Conservation (phyloP, 30 jellyfish, hydroid and myxozoan species). For the Aurelia aurita region DNA sequence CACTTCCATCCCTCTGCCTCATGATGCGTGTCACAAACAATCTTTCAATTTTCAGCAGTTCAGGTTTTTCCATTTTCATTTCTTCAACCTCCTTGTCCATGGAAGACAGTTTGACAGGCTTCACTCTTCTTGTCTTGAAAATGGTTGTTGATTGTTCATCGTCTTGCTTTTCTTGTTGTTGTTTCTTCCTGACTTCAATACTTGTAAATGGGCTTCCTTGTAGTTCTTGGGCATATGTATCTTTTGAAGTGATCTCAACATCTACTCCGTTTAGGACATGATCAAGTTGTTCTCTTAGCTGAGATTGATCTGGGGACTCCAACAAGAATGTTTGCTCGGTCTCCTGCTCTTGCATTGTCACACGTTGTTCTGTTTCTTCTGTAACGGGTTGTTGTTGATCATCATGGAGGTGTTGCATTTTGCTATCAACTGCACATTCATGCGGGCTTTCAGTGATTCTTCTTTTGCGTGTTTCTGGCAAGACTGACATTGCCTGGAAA, state of each 20-base stretch:
- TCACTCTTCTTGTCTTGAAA: slow-evolving; percentile 26
- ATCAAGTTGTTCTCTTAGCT: no score
- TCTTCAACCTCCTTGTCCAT: slow-evolving; percentile 11
- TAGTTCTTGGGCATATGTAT: not conserved
- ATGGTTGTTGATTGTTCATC: not conserved
- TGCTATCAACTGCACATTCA: slow-evolving; percentile 56
- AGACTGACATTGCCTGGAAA: slow-evolving; percentile 52
- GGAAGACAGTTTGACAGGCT: slow-evolving; percentile 33
- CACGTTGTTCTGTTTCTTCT: not conserved
- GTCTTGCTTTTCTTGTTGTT: not conserved
- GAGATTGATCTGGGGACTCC: no score
- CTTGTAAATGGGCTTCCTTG: slow-evolving; percentile 44
- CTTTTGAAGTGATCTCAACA: not conserved
- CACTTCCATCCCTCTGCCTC: slow-evolving; percentile 81
- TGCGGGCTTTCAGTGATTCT: slow-evolving; percentile 52
- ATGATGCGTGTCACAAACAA: slow-evolving; percentile 70
- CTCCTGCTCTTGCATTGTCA: no score
- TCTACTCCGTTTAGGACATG: no score
- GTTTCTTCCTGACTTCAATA: slow-evolving; percentile 8
- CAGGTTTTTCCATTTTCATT: slow-evolving; percentile 2
- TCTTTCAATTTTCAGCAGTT: slow-evolving; percentile 62
- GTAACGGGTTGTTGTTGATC: not conserved
- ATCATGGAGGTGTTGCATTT: slow-evolving; percentile 25
- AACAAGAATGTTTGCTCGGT: no score
- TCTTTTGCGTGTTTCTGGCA: slow-evolving; percentile 81